Percentiles rank a stretch among this genome's conserved stretches.
phyloP scores from a whole-genome alignment of 2,797 vertebrate genomes.

The Furcifer pardalis region DNA sequence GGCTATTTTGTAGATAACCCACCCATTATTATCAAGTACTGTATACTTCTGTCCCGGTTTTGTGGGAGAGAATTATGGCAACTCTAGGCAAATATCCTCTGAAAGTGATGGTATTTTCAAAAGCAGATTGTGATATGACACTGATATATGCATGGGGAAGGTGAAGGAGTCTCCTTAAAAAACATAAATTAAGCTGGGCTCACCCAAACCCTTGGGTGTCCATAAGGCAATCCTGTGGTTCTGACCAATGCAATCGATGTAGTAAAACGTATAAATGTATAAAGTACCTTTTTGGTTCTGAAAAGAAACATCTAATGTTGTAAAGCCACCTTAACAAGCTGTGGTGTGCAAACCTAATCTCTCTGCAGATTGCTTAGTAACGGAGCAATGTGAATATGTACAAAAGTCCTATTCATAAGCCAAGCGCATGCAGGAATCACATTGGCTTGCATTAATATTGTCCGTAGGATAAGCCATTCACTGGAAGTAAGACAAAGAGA shows the following conservation, averaged over 20 bases:
- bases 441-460: not conserved
- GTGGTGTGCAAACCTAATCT: not conserved
- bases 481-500: not conserved
- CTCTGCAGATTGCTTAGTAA: not conserved
- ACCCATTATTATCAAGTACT: too few species aligned
- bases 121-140: not conserved
- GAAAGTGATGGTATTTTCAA: not conserved
- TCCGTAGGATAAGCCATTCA: not conserved
- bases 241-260: not conserved
- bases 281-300: not conserved
- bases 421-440: not conserved
- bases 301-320: not conserved
- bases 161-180: not conserved
- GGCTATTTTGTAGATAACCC: too few species aligned
- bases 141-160: not conserved
- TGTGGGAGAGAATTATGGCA: too few species aligned
- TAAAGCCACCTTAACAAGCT: not conserved
- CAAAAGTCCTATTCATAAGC: constrained; percentile 13
- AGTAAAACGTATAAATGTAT: not conserved
- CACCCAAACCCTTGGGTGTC: not conserved
- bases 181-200: not conserved
- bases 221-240: not conserved
- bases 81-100: too few species aligned
- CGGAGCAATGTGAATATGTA: rapidly evolving
- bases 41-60: too few species aligned